Conservation (phyloP, 37 sponge, comb jelly and placozoan genomes). For the Chondrilla cf. caribensis region DNA sequence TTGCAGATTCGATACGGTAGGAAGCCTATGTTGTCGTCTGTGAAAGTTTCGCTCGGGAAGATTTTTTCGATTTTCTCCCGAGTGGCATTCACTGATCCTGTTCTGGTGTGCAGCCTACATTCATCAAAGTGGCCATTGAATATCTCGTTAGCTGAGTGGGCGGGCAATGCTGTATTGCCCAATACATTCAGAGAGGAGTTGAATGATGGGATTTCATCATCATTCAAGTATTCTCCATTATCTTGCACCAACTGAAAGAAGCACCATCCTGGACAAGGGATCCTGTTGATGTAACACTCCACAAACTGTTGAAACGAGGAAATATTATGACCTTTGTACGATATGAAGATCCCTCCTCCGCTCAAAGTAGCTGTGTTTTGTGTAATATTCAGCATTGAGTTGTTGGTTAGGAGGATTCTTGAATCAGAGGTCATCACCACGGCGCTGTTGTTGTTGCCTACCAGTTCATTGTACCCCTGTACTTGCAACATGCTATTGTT, state of each 20-base stretch:
- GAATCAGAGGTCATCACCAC: background rate
- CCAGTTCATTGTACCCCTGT: too few species aligned
- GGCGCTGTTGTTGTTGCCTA: too few species aligned
- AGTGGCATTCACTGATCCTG: background rate
- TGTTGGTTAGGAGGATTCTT: background rate
- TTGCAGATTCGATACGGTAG: background rate
- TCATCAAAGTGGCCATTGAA: background rate
- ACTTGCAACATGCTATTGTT: too few species aligned
- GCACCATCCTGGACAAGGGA: constrained; percentile 4
- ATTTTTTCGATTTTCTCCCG: background rate
- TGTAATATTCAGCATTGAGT: background rate
- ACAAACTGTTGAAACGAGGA: background rate
- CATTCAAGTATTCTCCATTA: background rate
- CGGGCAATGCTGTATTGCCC: background rate
- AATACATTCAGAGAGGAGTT: background rate
- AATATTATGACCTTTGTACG: background rate
- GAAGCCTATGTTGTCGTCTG: background rate
- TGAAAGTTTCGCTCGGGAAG: background rate
- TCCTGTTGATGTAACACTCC: background rate
- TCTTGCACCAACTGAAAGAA: background rate
- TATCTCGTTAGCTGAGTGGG: background rate
- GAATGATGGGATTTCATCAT: background rate
- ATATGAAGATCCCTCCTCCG: background rate
- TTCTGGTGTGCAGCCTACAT: background rate
- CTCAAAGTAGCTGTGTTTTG: background rate